phyloP scores from a whole-genome alignment of 2,113 vertebrate species.

The Atractosteus spatula region DNA sequence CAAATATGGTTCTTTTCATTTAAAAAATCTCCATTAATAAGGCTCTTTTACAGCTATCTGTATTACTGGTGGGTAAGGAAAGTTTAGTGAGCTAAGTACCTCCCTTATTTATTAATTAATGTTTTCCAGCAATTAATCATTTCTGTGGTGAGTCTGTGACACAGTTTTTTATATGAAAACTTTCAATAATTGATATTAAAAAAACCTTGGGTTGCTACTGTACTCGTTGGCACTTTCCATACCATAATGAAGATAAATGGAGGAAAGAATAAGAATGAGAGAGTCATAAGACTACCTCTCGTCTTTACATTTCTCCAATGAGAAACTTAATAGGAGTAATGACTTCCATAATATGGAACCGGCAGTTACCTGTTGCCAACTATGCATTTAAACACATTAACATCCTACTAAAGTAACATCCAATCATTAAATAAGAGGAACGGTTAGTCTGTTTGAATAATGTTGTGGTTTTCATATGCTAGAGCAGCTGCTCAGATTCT shows the following conservation, averaged over 20 bases:
- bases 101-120: too few species aligned
- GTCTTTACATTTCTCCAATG: slow-evolving; percentile 54
- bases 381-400: slow-evolving; percentile 8
- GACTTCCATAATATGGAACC: too few species aligned
- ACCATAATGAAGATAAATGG: slow-evolving; percentile 53
- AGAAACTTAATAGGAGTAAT: slow-evolving; percentile 40
- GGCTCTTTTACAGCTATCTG: neutral
- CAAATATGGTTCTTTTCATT: too few species aligned
- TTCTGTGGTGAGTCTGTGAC: neutral
- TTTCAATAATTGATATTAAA: neutral
- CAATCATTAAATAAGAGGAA: neutral
- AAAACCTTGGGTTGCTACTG: slow-evolving; percentile 7
- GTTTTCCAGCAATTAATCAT: neutral
- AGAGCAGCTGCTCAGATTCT: too few species aligned
- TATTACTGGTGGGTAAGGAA: neutral
- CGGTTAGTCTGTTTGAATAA: too few species aligned
- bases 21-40: neutral
- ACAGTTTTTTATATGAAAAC: neutral
- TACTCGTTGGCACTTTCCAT: slow-evolving; percentile 19
- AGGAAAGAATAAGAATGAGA: slow-evolving; percentile 20
- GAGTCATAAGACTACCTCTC: slow-evolving; percentile 27
- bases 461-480: too few species aligned
- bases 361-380: too few species aligned
- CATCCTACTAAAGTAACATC: neutral
- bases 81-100: neutral